These are phyloP conservation scores for Eueremaeus valkanovi DNA, from an alignment of 2,888 invertebrate genomes.

Conservation along the genomic window DNA sequence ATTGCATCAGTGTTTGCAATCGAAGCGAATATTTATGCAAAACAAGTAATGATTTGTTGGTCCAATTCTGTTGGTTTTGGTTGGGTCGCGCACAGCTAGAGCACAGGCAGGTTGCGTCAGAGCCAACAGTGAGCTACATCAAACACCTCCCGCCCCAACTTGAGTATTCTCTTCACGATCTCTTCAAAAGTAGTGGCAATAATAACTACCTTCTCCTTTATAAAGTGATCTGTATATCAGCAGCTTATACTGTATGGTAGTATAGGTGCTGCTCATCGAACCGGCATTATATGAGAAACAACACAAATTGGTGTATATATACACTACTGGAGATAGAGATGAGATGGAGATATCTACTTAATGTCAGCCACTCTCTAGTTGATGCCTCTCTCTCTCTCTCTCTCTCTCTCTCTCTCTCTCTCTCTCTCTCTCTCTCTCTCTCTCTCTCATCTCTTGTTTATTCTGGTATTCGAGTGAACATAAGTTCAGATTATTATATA, in stretches of 20 bases:
- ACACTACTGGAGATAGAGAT: too few species aligned
- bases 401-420: too few species aligned
- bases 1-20: constrained; percentile 9
- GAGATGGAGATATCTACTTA: not conserved
- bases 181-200: constrained; percentile 12
- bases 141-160: constrained; percentile 21
- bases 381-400: too few species aligned
- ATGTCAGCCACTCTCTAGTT: not conserved
- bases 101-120: not conserved
- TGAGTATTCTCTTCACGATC: constrained; percentile 27
- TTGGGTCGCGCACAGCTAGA: not conserved
- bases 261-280: not conserved
- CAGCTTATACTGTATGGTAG: too few species aligned
- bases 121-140: constrained; percentile 7
- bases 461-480: not conserved
- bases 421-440: too few species aligned
- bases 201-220: constrained; percentile 21
- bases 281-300: not conserved
- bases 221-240: not conserved
- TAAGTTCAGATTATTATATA: not conserved
- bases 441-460: not conserved
- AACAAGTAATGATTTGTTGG: constrained; percentile 23
- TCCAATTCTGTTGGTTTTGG: constrained; percentile 21
- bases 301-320: not conserved
- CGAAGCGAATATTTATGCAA: constrained; percentile 21